phyloP scores from a whole-genome alignment of 2,797 vertebrate species.

The Pantherophis alleghaniensis region DNA sequence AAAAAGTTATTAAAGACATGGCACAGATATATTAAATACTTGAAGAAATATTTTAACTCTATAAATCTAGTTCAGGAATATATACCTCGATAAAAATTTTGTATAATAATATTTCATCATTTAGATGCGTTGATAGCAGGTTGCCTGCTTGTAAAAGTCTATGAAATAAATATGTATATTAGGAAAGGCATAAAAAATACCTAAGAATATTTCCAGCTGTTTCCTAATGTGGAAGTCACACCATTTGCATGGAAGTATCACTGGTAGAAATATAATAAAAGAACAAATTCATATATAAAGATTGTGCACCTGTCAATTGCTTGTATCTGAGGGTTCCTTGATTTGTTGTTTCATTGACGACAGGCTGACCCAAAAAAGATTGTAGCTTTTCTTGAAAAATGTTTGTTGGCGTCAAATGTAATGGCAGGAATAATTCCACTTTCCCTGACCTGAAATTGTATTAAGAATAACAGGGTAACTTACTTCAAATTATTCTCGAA shows the following conservation, averaged over 20 bases:
- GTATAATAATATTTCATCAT: background rate
- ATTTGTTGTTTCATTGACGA: conserved; percentile 50
- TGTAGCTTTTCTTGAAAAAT: conserved; percentile 86
- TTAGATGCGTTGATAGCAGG: background rate
- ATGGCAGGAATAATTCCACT: conserved; percentile 73
- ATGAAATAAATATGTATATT: background rate
- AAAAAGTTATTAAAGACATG: background rate
- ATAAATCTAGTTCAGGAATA: background rate
- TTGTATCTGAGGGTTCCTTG: conserved; percentile 57
- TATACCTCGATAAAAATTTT: background rate
- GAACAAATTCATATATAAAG: background rate
- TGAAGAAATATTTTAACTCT: background rate
- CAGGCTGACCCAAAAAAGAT: conserved; percentile 75
- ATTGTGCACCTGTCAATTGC: conserved; percentile 75
- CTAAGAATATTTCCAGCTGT: background rate
- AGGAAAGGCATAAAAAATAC: background rate
- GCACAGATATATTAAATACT: background rate
- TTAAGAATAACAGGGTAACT: background rate
- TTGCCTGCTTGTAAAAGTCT: background rate
- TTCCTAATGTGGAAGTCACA: background rate
- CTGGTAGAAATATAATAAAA: background rate
- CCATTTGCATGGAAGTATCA: background rate
- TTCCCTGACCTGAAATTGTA: conserved; percentile 74
- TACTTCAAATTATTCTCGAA: background rate
- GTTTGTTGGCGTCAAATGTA: conserved; percentile 74